Evolutionary conservation across 2,888 invertebrate genomes (phyloP).

Genomic region (Thera obeliscata): DNA sequence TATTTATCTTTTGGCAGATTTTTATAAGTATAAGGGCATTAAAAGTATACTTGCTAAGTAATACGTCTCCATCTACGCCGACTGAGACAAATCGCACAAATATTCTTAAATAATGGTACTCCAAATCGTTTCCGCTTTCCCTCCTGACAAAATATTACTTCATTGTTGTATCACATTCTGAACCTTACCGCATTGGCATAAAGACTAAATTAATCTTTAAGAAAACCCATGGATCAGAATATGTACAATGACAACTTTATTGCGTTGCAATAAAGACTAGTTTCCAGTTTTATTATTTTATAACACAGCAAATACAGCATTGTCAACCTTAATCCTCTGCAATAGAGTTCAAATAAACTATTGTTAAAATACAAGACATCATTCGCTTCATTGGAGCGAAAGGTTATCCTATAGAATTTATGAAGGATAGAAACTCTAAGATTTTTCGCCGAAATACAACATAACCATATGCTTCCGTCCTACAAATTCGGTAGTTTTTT

Average conservation of each 20-base stretch:
- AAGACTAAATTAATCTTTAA: background rate
- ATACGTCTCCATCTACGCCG: background rate
- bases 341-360: constrained; percentile 16
- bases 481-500: no score
- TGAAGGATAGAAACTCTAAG: constrained; percentile 7
- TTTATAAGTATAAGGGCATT: background rate
- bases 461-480: no score
- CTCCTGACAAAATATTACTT: constrained; percentile 30
- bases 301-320: background rate
- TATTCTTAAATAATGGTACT: constrained; percentile 36
- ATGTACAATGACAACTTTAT: constrained; percentile 8
- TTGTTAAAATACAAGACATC: background rate
- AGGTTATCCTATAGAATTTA: background rate
- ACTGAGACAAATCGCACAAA: constrained; percentile 26
- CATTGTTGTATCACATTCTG: constrained; percentile 9
- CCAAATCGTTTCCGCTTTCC: constrained; percentile 36
- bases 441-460: constrained; percentile 7
- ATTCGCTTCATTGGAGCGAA: constrained; percentile 26
- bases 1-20: no score
- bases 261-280: constrained; percentile 10
- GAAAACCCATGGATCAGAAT: background rate
- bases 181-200: constrained; percentile 19
- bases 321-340: constrained; percentile 7
- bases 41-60: no score
- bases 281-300: constrained; percentile 2